Evolutionary conservation across 2,888 invertebrate genomes (phyloP), one percentile per base, ranked within the genome.

Genomic region (Drosophila picticornis): DNA sequence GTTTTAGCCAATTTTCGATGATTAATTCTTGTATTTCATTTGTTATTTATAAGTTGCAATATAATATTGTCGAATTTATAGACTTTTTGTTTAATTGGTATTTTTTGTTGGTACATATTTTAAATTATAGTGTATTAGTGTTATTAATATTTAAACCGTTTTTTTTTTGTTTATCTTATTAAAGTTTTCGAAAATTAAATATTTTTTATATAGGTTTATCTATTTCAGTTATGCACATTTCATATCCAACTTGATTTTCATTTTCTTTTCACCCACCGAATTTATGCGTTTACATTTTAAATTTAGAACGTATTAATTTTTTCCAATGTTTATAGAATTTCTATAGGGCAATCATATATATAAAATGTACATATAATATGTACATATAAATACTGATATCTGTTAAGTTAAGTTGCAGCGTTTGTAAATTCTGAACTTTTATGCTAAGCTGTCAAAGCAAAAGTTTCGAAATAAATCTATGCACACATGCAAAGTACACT

Each of bases 391-490:
- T 1, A 22, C 2, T 22, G 5, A 43, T 43, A 43, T 22, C 2
- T 2, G 43, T 11, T 6, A 22, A 22, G 19, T 34, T n/a, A 11
- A n/a, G 22, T 19, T 38, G 40, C 56, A 16, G 16, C 52, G 25
- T 31, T 64, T 48, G 22, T 25, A n/a, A 68, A 50, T 58, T 57
- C 29, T 16, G 50, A 32, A 58, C 27, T 27, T 38, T n/a, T 2
- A n/a, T 19, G 22, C 25, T n/a, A 10, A 60, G 22, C 11, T 50
- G 50, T 71, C 36, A 63, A 38, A 53, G 32, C 38, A 66, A 57
- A 77, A 74, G 57, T 72, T 81, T 63, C 73, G 63, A 75, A 69
- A 53, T 75, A 69, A 72, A 48, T 69, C 56, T 52, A 72, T 59
- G 55, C 72, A 77, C 58, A 70, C 50, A 48, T 36, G 36, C 2